Evolutionary conservation across 2,888 invertebrate species (phyloP).

Genomic region (Polietes domitor): DNA sequence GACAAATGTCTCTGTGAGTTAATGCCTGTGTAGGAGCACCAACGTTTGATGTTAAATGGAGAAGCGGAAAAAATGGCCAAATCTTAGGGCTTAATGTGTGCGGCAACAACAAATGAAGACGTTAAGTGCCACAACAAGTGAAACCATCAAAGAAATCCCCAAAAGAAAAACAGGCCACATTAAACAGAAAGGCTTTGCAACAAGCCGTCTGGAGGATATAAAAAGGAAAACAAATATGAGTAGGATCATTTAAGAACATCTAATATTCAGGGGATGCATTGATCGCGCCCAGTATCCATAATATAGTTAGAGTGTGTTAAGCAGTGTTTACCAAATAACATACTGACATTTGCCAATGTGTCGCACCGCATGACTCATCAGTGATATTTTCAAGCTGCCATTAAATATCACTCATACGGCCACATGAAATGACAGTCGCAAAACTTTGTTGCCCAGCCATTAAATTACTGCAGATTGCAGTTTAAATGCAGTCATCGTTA

Average conservation of each 20-base stretch:
- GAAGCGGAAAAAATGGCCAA: too few relatives aligned
- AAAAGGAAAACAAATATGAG: too few relatives aligned
- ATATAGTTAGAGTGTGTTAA: too few relatives aligned
- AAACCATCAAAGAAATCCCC: too few relatives aligned
- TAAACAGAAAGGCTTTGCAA: too few relatives aligned
- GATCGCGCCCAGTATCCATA: too few relatives aligned
- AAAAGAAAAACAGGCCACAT: not conserved
- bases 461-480: slow-evolving; percentile 31
- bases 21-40: not conserved
- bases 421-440: not conserved
- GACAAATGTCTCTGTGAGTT: not conserved
- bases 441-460: slow-evolving; percentile 20
- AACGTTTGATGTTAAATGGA: too few relatives aligned
- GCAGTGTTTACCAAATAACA: too few relatives aligned
- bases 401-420: not conserved
- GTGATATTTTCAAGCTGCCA: not conserved
- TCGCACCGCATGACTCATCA: not conserved
- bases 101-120: not conserved
- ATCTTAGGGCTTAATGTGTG: not conserved
- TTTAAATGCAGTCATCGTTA: slow-evolving; percentile 28
- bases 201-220: too few relatives aligned
- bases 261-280: too few relatives aligned
- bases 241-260: too few relatives aligned
- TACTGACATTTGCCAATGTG: not conserved
- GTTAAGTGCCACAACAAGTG: not conserved